A percentile compares a stretch with the other conserved stretches of the same genome.
Evolutionary conservation across 2,113 vertebrate genomes (phyloP).

Genomic region (Erythrolamprus reginae): DNA sequence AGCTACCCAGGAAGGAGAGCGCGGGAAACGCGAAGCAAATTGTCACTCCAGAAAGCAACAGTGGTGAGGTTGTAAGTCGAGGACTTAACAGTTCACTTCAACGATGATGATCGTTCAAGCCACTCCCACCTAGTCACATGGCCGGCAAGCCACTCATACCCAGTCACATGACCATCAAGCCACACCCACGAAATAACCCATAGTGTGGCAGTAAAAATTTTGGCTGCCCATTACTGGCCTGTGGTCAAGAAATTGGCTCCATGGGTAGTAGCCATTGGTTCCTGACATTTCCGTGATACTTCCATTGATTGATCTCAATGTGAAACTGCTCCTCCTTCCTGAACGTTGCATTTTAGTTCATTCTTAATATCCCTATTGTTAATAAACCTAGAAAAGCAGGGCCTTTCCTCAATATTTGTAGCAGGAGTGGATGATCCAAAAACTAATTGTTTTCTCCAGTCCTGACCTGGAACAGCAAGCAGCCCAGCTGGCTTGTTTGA

Average conservation of each 20-base stretch:
- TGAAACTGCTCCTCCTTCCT: not conserved
- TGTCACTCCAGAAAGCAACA: no score
- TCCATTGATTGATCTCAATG: not conserved
- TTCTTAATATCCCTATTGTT: not conserved
- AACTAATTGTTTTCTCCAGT: conserved; percentile 16
- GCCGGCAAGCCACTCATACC: no score
- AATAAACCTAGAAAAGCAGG: conserved; percentile 23
- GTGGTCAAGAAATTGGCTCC: not conserved
- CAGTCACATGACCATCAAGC: no score
- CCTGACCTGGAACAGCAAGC: conserved; percentile 31
- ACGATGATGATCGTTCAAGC: no score
- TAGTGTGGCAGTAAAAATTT: no score
- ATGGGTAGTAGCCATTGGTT: not conserved
- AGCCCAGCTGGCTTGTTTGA: conserved; percentile 47
- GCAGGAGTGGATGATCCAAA: conserved; percentile 38
- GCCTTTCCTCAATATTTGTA: conserved; percentile 50
- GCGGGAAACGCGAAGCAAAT: no score
- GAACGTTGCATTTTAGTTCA: not conserved
- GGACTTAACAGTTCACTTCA: no score
- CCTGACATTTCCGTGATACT: not conserved
- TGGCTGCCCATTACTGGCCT: no score
- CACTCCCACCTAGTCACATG: no score
- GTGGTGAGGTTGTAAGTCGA: no score
- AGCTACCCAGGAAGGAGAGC: no score
- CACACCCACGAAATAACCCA: no score